A percentile compares a stretch with the other conserved stretches of the same genome.
Conservation (phyloP, 1,140 invertebrate genomes). For the Argopecten irradians region DNA sequence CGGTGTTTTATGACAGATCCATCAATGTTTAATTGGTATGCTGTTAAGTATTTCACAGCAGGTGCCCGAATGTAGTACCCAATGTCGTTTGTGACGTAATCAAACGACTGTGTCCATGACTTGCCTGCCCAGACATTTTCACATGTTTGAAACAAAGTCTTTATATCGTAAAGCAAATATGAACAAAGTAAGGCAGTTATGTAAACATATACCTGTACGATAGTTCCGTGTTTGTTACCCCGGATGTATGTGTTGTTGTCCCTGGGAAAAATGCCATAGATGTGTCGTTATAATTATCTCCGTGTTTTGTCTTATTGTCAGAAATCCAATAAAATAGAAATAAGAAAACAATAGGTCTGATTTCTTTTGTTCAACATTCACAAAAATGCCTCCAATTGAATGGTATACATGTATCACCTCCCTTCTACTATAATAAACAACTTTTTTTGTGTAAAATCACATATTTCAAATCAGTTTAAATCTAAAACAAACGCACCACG, state of each 20-base stretch:
- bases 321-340: constrained; percentile 9
- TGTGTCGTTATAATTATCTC: not conserved
- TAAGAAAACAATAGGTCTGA: not conserved
- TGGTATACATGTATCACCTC: too few species aligned
- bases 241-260: not conserved
- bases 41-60: not conserved
- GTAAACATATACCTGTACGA: not conserved
- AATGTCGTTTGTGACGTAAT: not conserved
- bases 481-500: too few species aligned
- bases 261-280: not conserved
- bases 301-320: not conserved
- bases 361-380: not conserved
- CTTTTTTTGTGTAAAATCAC: too few species aligned
- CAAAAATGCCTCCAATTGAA: not conserved
- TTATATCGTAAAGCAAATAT: not conserved
- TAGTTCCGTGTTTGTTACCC: not conserved
- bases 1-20: not conserved
- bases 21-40: not conserved
- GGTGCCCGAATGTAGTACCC: not conserved
- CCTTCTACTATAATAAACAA: too few species aligned
- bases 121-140: not conserved
- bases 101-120: not conserved
- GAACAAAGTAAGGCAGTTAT: not conserved
- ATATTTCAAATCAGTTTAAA: too few species aligned
- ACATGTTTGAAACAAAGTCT: not conserved